Evolutionary conservation across 2,888 invertebrate genomes (phyloP), one percentile per base, ranked within the genome.

Genomic region (Thelaira solivaga): DNA sequence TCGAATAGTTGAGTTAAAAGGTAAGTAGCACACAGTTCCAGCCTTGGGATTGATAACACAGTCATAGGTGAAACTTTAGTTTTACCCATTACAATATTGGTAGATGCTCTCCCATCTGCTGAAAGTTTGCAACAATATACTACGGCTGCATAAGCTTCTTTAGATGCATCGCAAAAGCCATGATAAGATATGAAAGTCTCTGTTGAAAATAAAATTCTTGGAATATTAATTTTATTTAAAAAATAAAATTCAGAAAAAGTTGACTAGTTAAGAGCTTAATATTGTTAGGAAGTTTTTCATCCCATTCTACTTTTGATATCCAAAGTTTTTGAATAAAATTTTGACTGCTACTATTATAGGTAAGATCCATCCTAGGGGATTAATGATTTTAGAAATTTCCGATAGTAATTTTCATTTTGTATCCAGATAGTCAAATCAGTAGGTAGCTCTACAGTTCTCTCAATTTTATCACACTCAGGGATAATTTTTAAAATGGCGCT

Each of bases 321-420:
- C 59, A 69, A 7, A 59, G 41, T 29, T 59, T 69, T 22, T 41
- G 59, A 6, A 69, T 69, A 7, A 59, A 3, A 69, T 69, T 39
- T 69, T 69, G 7, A 69, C 31, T 1, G 49, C 13, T 16, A 49
- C 22, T 39, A 59, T 69, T 2, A 41, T 59, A 39, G 59, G 69
- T 3, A 49, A 59, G 5, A 71, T 53, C 43, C 61, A 62, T 7
- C 69, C 49, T 41, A 72, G 45, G 1, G 45, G 62, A 4, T 72
- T 53, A 18, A 62, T 62, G 36, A 72, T 72, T 55, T 62, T 72
- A 7, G 57, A 73, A 8, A 73, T 73, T 31, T 73, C 65, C 13
- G 73, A 65, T 13, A 73, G n/a, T 3, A 65, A 4, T 11, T 65
- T 57, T 29, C 65, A 41, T 24, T 73, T 73, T 2, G 71, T 71